Evolutionary conservation across 2,113 vertebrate genomes (phyloP).

Genomic region (Manacus vitellinus): DNA sequence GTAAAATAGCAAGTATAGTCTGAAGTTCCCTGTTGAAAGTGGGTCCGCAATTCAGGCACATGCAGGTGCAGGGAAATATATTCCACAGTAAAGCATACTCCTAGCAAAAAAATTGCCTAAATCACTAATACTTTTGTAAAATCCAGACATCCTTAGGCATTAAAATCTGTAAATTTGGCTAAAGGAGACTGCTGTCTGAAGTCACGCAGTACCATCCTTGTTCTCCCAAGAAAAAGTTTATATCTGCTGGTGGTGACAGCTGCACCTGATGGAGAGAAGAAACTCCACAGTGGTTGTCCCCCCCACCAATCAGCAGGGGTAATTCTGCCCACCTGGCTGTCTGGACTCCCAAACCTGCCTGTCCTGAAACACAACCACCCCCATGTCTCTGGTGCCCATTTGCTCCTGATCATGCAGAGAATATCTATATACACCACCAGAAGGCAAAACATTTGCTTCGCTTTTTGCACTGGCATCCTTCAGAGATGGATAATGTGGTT

Average conservation of each 20-base stretch:
- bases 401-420: not conserved
- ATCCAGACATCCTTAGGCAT: not conserved
- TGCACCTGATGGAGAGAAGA: not conserved
- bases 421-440: not conserved
- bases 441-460: not conserved
- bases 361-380: not conserved
- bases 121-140: not conserved
- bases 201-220: not conserved
- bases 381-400: fast-evolving
- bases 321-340: not conserved
- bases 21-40: not conserved
- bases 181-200: not conserved
- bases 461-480: not conserved
- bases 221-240: not conserved
- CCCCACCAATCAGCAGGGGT: not conserved
- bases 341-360: not conserved
- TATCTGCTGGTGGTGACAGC: not conserved
- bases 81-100: not conserved
- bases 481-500: not conserved
- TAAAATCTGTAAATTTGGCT: not conserved
- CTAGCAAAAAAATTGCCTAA: not conserved
- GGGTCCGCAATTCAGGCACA: not conserved
- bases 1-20: not conserved
- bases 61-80: not conserved
- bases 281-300: fast-evolving